These are phyloP conservation scores for Fistularia tabacaria DNA, from an alignment of 2,797 vertebrate species.

Conservation along the genomic window DNA sequence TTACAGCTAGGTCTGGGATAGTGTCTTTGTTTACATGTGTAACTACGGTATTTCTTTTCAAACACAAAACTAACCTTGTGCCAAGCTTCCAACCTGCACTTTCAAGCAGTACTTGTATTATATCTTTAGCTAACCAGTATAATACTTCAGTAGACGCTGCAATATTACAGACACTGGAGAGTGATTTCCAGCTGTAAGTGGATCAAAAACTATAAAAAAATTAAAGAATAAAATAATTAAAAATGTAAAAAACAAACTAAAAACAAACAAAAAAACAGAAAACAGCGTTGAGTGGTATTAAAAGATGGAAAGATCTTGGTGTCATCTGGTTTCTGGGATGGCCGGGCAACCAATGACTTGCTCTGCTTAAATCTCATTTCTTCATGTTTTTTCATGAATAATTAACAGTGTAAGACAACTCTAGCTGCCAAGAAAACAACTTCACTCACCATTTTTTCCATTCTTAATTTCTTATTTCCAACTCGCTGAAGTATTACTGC, in stretches of 20 bases:
- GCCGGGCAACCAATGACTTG: slow-evolving; percentile 45
- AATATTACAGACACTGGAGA: slow-evolving; percentile 51
- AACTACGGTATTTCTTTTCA: slow-evolving; percentile 71
- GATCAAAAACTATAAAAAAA: neutral
- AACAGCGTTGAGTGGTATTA: slow-evolving; percentile 18
- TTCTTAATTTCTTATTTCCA: slow-evolving; percentile 6
- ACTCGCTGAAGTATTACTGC: too few relatives aligned
- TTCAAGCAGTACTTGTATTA: slow-evolving; percentile 75
- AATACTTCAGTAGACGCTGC: slow-evolving; percentile 73
- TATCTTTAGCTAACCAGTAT: slow-evolving; percentile 73
- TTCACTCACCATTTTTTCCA: slow-evolving; percentile 27
- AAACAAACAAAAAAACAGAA: slow-evolving; percentile 11
- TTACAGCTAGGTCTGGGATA: slow-evolving; percentile 70
- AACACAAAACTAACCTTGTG: slow-evolving; percentile 77
- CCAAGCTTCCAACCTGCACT: slow-evolving; percentile 78
- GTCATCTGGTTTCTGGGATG: slow-evolving; percentile 47
- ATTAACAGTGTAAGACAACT: slow-evolving; percentile 35
- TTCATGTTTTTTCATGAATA: slow-evolving; percentile 26
- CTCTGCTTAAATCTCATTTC: slow-evolving; percentile 31
- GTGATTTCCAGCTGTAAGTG: slow-evolving; percentile 33
- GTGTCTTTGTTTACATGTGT: slow-evolving; percentile 81
- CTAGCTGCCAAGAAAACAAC: slow-evolving; percentile 56
- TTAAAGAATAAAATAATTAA: too few relatives aligned
- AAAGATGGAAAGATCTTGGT: slow-evolving; percentile 12
- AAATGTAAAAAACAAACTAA: too few relatives aligned